phyloP scores from a whole-genome alignment of 2,797 vertebrate genomes.

The Buphagus erythrorhynchus region DNA sequence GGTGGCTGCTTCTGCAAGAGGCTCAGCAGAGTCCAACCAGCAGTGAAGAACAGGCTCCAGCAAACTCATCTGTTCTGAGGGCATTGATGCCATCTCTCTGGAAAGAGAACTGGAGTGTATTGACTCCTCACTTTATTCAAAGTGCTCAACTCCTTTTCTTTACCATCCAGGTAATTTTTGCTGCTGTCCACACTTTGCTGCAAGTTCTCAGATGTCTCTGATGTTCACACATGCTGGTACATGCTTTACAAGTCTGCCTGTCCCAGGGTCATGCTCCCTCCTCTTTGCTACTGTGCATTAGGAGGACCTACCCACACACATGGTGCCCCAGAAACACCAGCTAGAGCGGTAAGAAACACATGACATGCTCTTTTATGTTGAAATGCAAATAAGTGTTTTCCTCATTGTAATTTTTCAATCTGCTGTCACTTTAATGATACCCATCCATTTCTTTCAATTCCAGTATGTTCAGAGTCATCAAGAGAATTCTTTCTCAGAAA shows the following conservation, averaged over 20 bases:
- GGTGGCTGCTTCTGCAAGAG: neutral
- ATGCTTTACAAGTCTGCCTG: neutral
- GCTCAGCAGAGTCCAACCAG: neutral
- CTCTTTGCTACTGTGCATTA: neutral
- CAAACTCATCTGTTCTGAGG: accelerated
- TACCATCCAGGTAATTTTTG: neutral
- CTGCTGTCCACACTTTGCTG: neutral
- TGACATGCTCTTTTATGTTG: constrained; percentile 54
- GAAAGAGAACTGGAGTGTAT: neutral
- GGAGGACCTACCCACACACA: neutral
- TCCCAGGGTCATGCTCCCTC: neutral
- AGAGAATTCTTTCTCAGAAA: constrained; percentile 69
- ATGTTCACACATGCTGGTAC: neutral
- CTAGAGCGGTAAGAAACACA: constrained; percentile 45
- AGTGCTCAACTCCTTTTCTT: neutral
- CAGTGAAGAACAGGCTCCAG: neutral
- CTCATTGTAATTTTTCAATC: constrained; percentile 66
- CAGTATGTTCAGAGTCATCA: constrained; percentile 48
- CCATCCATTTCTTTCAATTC: constrained; percentile 63
- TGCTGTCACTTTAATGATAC: constrained; percentile 66
- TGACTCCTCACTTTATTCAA: neutral
- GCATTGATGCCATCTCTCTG: neutral
- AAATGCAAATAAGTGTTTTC: constrained; percentile 66
- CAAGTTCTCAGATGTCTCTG: neutral
- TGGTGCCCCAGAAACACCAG: constrained; percentile 22